These are phyloP conservation scores for Falco cherrug DNA, from an alignment of 2,797 vertebrate species.

Conservation along the genomic window DNA sequence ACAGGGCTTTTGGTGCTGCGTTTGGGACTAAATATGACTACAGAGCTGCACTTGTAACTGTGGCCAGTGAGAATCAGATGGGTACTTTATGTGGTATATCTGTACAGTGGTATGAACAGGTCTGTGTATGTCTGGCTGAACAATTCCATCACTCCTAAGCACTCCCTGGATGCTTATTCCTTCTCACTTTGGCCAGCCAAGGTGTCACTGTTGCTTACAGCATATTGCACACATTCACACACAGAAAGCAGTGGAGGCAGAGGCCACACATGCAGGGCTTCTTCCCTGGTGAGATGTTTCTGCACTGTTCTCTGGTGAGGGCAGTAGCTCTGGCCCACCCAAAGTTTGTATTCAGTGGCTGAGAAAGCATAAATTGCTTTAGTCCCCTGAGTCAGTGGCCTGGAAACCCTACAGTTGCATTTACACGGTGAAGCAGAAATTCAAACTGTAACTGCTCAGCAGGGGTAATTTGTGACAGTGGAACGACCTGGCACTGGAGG, in stretches of 20 bases:
- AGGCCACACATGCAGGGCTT: not conserved
- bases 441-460: not conserved
- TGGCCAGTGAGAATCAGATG: not conserved
- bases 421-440: not conserved
- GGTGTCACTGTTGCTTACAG: not conserved
- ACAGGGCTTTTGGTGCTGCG: not conserved
- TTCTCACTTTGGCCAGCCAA: not conserved
- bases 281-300: not conserved
- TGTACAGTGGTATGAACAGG: fast-evolving
- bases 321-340: not conserved
- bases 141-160: not conserved
- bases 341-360: not conserved
- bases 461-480: not conserved
- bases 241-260: not conserved
- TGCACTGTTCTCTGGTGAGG: not conserved
- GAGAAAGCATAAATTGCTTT: not conserved
- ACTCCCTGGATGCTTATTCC: not conserved
- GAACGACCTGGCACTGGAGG: not conserved
- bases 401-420: not conserved
- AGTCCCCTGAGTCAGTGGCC: not conserved
- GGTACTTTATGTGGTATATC: not conserved
- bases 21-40: not conserved
- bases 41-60: not conserved
- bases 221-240: not conserved
- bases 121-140: fast-evolving